Evolutionary conservation across 2,113 vertebrate genomes (phyloP), one percentile per base, ranked within the genome.

Genomic region (Elaphurus davidianus): DNA sequence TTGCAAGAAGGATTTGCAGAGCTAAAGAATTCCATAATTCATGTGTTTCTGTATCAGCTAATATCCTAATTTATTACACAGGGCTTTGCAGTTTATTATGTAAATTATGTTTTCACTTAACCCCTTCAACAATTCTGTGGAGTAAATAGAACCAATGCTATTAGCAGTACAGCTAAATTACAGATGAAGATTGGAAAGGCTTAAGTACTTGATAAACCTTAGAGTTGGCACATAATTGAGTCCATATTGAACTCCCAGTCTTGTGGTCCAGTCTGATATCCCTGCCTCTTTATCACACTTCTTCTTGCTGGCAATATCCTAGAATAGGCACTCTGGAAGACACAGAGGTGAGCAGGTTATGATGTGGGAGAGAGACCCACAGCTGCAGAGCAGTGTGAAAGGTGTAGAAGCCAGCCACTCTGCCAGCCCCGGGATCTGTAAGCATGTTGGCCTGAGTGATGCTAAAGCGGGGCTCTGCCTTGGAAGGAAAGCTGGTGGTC

Each of bases 361-460:
- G 36, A 43, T n/a, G 30, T 27, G 11, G 28, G 62, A 79, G 36
- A 86, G 21, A 67, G 28, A 28, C 10, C 33, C 15, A 19, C 54
- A 60, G 2, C 28, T 54, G 10, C 28, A 47, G 19, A n/a, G 21
- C 12, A 17, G 3, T 9, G 27, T 16, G 0, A 27, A 57, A 55
- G 16, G 23, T 6, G 0, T 36, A 0, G 0, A 11, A 8, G 33
- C 16, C 8, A 3, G 43, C 7, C 17, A 6, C 27, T 17, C 33
- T 23, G 33, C 57, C 55, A 5, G 1, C 30, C 28, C 5, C 0
- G 0, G 9, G 6, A 23, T 27, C 30, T 16, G 0, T 7, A 13
- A 30, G n/a, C 4, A 0, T 0, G 0, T 1, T 19, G 25, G 19
- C 21, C 59, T 81, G 3, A 0, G n/a, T 11, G 74, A 8, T 4